These are phyloP conservation scores for Petroica traversi DNA, from an alignment of 2,113 vertebrate genomes.

Conservation along the genomic window DNA sequence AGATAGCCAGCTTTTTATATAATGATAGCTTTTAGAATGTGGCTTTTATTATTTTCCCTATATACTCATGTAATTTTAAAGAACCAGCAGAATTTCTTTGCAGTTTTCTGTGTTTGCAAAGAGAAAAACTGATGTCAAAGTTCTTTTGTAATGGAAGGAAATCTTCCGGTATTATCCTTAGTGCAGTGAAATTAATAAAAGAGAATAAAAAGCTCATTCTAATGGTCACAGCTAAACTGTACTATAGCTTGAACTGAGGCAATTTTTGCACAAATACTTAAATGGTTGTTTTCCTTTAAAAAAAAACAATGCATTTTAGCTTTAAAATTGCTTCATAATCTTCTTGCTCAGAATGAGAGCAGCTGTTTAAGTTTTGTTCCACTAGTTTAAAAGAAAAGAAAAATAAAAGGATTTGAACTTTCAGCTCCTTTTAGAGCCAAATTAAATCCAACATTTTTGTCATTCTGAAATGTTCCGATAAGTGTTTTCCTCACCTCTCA, in stretches of 20 bases:
- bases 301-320: background rate
- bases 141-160: background rate
- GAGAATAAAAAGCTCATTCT: background rate
- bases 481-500: background rate
- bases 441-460: slow-evolving; percentile 17
- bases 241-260: background rate
- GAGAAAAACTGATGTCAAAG: background rate
- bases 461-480: background rate
- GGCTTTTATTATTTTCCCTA: background rate
- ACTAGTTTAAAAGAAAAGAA: background rate
- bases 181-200: background rate
- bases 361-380: background rate
- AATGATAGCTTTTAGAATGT: background rate
- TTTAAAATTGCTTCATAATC: background rate
- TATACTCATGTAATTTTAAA: background rate
- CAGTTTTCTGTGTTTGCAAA: background rate
- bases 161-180: background rate
- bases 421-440: background rate
- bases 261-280: background rate
- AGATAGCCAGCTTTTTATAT: background rate
- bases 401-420: background rate
- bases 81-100: background rate
- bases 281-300: background rate
- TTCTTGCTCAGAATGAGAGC: background rate
- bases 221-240: background rate